Evolutionary conservation across 2,888 invertebrate genomes (phyloP).

Genomic region (Folsomia candida): DNA sequence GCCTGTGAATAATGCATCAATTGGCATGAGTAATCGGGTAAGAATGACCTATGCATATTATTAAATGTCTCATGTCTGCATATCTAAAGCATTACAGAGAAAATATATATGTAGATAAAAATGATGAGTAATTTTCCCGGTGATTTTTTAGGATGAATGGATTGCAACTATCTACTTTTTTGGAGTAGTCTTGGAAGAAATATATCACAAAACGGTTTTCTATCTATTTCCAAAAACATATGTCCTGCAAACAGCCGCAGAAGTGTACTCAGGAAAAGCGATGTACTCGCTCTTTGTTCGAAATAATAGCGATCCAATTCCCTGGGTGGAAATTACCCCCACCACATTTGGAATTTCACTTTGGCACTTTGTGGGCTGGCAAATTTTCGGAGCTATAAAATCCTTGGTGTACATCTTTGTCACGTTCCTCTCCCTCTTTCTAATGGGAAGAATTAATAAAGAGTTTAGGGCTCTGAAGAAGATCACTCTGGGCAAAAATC

Average conservation of each 20-base stretch:
- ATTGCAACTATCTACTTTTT: neutral
- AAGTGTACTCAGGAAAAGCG: slow-evolving; percentile 8
- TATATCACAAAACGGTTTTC: neutral
- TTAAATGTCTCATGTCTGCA: too few relatives aligned
- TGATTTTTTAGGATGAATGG: too few relatives aligned
- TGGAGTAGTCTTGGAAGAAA: neutral
- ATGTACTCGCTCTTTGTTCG: neutral
- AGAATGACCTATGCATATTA: too few relatives aligned
- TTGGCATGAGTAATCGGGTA: too few relatives aligned
- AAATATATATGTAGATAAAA: too few relatives aligned
- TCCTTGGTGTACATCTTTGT: slow-evolving; percentile 1
- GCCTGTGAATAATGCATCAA: neutral
- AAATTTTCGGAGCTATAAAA: neutral
- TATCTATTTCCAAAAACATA: slow-evolving; percentile 5
- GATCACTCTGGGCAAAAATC: too few relatives aligned
- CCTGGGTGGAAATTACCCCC: neutral
- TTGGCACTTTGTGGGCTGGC: neutral
- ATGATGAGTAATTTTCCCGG: too few relatives aligned
- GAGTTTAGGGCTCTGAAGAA: neutral
- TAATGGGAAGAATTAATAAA: neutral
- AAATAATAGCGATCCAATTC: neutral
- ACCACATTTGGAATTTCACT: neutral
- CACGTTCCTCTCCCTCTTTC: neutral
- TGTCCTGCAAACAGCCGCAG: neutral
- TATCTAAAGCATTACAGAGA: too few relatives aligned